Evolutionary conservation across 1,140 invertebrate genomes (phyloP), one percentile per base, ranked within the genome.

Genomic region (Apis cerana): DNA sequence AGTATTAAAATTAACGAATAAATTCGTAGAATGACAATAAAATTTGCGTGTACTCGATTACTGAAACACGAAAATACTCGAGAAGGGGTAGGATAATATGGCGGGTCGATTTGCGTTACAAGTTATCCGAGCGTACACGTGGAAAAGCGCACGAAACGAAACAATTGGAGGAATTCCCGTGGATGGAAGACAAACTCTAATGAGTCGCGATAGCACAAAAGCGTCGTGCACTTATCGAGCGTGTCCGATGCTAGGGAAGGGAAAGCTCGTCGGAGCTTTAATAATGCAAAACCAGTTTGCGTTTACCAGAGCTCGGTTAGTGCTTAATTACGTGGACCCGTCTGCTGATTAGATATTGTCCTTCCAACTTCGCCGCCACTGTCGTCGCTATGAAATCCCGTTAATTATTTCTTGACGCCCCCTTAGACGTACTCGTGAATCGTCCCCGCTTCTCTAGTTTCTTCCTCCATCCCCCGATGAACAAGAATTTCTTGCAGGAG

Each of bases 311-410:
- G 72, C 85, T 86, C 70, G 86, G 85, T 86, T 87, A 87, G 82
- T 84, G 86, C 86, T 87, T 87, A 87, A 87, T 87, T 87, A 87
- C 81, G 86, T 77, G 65, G 72, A 76, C 76, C 79, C 75, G 85
- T 80, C 76, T 50, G 81, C 69, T 87, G 86, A 87, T 87, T 87
- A 86, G 86, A 87, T 87, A 86, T 87, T 87, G 86, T 87, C 68
- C 64, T 74, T 52, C 56, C 71, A 78, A 84, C 86, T 84, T 75
- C 43, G 56, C 67, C 76, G 71, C 54, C 65, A 69, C 70, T 77
- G 61, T 64, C 69, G 27, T 27, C 64, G 62, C 75, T 74, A 80
- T 84, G 76, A 87, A 83, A 83, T 84, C 82, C 77, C 81, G 86
- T 87, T 86, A 86, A 87, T 87, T 87, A 87, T 87, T 86, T 84